Percentiles rank a stretch among this genome's conserved stretches.
Conservation (phyloP, 1,140 invertebrate genomes). For the Apocrypta bakeri region DNA sequence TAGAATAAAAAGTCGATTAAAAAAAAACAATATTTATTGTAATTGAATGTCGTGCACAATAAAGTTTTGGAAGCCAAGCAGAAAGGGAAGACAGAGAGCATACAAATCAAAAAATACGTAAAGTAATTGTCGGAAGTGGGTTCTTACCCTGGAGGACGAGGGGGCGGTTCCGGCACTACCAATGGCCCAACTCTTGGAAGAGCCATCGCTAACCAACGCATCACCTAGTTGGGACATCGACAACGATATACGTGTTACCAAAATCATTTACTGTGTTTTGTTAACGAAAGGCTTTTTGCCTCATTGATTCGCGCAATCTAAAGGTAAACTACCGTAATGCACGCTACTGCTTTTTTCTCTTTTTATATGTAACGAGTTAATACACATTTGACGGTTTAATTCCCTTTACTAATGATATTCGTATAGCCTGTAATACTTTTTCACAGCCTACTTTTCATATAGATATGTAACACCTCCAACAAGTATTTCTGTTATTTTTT, state of each 20-base stretch:
- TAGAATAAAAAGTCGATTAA: constrained; percentile 52
- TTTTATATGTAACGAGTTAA: background rate
- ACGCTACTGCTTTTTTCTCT: background rate
- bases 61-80: constrained; percentile 72
- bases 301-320: background rate
- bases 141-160: constrained; percentile 79
- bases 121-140: constrained; percentile 74
- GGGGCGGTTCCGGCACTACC: constrained; percentile 74
- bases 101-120: constrained; percentile 64
- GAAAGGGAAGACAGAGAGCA: constrained; percentile 65
- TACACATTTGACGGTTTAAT: background rate
- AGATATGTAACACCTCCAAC: constrained; percentile 15
- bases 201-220: constrained; percentile 75
- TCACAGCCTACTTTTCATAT: constrained; percentile 60
- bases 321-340: background rate
- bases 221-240: constrained; percentile 74
- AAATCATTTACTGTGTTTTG: constrained; percentile 45
- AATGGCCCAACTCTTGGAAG: constrained; percentile 74
- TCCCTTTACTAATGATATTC: background rate
- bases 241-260: constrained; percentile 50
- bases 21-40: constrained; percentile 40
- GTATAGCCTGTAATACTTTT: constrained; percentile 66
- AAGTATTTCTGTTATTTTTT: background rate
- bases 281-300: background rate
- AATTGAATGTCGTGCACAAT: constrained; percentile 71